These are phyloP conservation scores for Ictalurus punctatus DNA, from an alignment of 2,113 vertebrate species.

Conservation along the genomic window DNA sequence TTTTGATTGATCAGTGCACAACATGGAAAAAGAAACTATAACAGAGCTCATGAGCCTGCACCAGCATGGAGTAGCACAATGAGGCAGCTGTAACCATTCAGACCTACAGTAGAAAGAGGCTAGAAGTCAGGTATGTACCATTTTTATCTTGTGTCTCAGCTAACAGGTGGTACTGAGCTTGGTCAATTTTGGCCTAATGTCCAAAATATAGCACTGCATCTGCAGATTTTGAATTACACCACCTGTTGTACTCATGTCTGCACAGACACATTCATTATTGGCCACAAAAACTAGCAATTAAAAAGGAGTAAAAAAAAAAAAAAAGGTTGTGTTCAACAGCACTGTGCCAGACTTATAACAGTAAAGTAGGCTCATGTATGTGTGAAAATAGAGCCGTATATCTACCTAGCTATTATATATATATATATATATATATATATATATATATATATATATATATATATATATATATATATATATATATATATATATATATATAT, in stretches of 20 bases:
- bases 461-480: too few relatives aligned
- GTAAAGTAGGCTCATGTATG: too few relatives aligned
- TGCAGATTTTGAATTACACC: background rate
- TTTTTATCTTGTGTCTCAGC: background rate
- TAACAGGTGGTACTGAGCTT: background rate
- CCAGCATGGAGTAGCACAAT: background rate
- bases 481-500: too few relatives aligned
- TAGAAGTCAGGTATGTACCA: background rate
- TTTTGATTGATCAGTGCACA: background rate
- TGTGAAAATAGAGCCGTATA: too few relatives aligned
- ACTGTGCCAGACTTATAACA: background rate
- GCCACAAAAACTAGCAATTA: background rate
- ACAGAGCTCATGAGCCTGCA: background rate
- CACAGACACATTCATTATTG: background rate
- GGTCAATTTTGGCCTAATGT: background rate
- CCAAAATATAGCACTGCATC: background rate
- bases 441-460: too few relatives aligned
- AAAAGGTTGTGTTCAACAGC: background rate
- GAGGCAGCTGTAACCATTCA: background rate
- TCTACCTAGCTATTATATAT: too few relatives aligned
- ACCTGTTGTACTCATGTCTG: background rate
- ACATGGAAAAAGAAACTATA: background rate
- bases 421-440: too few relatives aligned
- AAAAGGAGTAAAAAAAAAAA: background rate
- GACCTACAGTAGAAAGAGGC: background rate